phyloP scores from a whole-genome alignment of 2,113 vertebrate genomes.

The Azemiops feae region DNA sequence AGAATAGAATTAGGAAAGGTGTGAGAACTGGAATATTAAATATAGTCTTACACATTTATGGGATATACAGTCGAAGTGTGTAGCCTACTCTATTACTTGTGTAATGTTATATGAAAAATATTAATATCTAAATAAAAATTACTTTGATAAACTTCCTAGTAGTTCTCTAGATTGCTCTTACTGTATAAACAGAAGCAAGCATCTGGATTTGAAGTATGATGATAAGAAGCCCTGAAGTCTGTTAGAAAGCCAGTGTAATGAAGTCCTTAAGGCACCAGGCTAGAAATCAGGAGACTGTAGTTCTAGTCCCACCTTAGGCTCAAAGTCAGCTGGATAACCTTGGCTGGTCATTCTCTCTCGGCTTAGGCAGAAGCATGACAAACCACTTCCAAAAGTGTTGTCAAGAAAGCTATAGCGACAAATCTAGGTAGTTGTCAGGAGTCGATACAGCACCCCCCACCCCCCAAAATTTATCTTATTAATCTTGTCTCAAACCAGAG shows the following conservation, averaged over 20 bases:
- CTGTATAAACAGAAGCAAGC: background rate
- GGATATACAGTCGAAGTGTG: background rate
- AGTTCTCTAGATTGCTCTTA: background rate
- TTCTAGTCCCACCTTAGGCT: background rate
- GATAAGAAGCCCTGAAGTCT: background rate
- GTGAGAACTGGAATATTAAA: background rate
- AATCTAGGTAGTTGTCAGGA: too few species aligned
- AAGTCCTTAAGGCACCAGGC: background rate
- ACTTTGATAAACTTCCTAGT: background rate
- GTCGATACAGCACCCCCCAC: too few species aligned
- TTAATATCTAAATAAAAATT: background rate
- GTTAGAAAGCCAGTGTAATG: background rate
- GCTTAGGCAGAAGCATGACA: too few species aligned
- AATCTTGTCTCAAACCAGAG: background rate
- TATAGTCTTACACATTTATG: background rate
- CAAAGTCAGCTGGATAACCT: too few species aligned
- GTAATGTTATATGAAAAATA: background rate
- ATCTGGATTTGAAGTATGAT: too few species aligned
- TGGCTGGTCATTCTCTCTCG: too few species aligned
- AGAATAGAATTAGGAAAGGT: background rate
- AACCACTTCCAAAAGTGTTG: too few species aligned
- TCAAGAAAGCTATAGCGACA: too few species aligned
- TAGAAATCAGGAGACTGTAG: background rate
- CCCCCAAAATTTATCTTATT: background rate
- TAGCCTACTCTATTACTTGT: background rate